A percentile compares a stretch with the other conserved stretches of the same genome.
phyloP scores from a whole-genome alignment of 2,113 vertebrate genomes.

The Psettodes erumei region DNA sequence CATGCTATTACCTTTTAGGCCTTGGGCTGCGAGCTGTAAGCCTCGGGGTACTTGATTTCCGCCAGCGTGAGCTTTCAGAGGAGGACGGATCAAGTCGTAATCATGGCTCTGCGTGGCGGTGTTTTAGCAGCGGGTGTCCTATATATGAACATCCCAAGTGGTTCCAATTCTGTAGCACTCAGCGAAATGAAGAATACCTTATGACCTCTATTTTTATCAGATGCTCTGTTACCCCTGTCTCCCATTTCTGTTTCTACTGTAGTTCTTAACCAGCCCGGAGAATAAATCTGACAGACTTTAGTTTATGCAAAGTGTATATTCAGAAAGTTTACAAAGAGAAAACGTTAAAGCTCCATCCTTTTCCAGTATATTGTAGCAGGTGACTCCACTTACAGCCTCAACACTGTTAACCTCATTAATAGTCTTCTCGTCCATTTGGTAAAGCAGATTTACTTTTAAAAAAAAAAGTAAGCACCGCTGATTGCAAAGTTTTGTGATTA shows the following conservation, averaged over 20 bases:
- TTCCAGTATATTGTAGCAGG: background rate
- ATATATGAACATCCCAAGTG: constrained; percentile 81
- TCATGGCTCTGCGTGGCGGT: constrained; percentile 69
- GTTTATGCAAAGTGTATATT: constrained; percentile 24
- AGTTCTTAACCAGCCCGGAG: constrained; percentile 53
- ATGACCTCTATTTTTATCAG: constrained; percentile 82
- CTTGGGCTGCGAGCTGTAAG: constrained; percentile 76
- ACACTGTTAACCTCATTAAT: constrained; percentile 9
- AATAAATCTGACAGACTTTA: constrained; percentile 50
- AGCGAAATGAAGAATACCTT: constrained; percentile 78
- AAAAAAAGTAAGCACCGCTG: background rate
- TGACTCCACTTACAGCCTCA: constrained; percentile 10
- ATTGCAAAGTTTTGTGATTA: background rate
- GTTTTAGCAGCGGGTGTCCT: constrained; percentile 81
- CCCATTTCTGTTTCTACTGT: constrained; percentile 21
- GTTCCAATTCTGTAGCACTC: constrained; percentile 77
- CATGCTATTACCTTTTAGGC: constrained; percentile 82
- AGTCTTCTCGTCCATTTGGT: background rate
- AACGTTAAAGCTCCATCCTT: constrained; percentile 2
- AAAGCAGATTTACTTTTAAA: background rate
- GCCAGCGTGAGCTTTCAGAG: constrained; percentile 72
- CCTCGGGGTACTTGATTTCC: constrained; percentile 79
- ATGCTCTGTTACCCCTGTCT: constrained; percentile 61
- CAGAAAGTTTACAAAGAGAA: constrained; percentile 24
- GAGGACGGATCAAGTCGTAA: constrained; percentile 79